Evolutionary conservation across 2,797 vertebrate species (phyloP), one percentile per base, ranked within the genome.

Genomic region (Enteromius unitaeniatus): DNA sequence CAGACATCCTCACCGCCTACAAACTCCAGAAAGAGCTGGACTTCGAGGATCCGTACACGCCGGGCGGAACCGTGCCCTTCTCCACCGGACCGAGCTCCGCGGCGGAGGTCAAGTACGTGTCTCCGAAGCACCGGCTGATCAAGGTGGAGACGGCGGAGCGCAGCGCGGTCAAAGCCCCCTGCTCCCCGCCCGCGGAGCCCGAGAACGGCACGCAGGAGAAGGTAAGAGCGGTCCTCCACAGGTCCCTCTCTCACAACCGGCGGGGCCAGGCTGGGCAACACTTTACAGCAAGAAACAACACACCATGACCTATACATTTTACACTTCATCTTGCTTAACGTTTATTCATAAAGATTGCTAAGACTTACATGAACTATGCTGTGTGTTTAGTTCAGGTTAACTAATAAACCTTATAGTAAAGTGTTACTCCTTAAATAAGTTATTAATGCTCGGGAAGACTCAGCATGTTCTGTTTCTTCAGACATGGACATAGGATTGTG

Each of bases 21-120:
- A 95, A 96, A 94, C 95, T 97, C 81, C 97, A 99, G 82, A 95
- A 97, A 88, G 96, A 97, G 77, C 95, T 96, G 89, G 97, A 99
- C 96, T 98, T 99, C 94, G 97, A 98, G 91, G 97, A 99, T 90
- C 97, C 97, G 64, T 98, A 98, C 93, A 96, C 96, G 21, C 92
- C 94, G 62, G 94, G 93, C 34, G 92, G 93, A 81, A 95, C 92
- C 42, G 88, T 94, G 47, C 86, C 94, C 0, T 95, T 94, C 78
- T 92, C 92, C 8, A 88, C 92, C 6, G 85, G 92, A 85, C 53
- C 92, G 86, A 92, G 92, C 90, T 84, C 93, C 0, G 87, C 91
- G 31, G 93, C 94, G 89, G 95, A 96, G 67, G 90, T 94, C 87
- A 96, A 95, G 88, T 97, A 95, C 74, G 95, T 95, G 84, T 97